phyloP scores from a whole-genome alignment of 2,888 invertebrate genomes.

The Caenorhabditis sp. region DNA sequence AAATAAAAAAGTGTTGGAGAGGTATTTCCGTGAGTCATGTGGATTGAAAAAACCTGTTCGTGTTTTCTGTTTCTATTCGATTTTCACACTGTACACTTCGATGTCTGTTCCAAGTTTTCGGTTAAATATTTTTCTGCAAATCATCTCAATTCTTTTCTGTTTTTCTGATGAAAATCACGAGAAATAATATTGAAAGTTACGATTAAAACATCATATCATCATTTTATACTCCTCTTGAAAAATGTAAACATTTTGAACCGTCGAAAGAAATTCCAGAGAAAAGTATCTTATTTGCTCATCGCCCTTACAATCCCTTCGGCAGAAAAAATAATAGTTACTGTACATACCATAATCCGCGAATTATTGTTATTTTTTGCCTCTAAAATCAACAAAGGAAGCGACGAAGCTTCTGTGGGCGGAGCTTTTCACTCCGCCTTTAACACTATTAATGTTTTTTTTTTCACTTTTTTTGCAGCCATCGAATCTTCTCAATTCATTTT shows the following conservation, averaged over 20 bases:
- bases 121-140: too few species aligned
- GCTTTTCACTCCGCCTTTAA: conserved; percentile 8
- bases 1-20: too few species aligned
- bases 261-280: too few species aligned
- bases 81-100: too few species aligned
- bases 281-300: too few species aligned
- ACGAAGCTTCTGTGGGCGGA: conserved; percentile 20
- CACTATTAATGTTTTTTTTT: not conserved
- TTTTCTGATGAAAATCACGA: not conserved
- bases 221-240: not conserved
- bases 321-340: not conserved
- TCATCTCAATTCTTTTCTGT: too few species aligned
- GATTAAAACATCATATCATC: not conserved
- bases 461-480: not conserved
- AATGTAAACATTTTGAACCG: not conserved
- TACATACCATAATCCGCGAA: not conserved
- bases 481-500: not conserved
- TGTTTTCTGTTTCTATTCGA: too few species aligned
- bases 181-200: not conserved
- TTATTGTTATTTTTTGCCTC: not conserved
- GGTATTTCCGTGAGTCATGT: too few species aligned
- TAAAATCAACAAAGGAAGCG: conserved; percentile 21
- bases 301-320: too few species aligned
- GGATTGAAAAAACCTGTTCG: too few species aligned
- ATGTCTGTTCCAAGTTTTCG: too few species aligned